phyloP scores from a whole-genome alignment of 1,140 invertebrate genomes.

The Hyles euphorbiae region DNA sequence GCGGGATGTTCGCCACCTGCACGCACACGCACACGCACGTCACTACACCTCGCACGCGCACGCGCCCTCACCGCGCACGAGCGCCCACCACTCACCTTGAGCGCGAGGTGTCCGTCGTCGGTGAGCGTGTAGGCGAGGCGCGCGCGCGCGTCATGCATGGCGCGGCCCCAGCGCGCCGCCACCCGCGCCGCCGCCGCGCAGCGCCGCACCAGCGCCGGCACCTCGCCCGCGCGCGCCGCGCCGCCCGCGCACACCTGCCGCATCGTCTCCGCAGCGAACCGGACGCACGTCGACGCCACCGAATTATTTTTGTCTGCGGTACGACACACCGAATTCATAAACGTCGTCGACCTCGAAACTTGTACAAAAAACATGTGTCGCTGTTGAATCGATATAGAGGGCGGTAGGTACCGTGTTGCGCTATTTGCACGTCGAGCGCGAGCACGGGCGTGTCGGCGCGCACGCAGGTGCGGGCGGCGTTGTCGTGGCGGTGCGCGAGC shows the following conservation, averaged over 20 bases:
- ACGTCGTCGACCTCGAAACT: too few species aligned
- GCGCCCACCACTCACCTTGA: conserved; percentile 31
- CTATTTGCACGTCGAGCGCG: conserved; percentile 22
- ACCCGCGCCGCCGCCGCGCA: conserved; percentile 30
- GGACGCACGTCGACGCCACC: conserved; percentile 32
- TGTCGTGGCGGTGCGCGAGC: conserved; percentile 31
- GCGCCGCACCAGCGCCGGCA: conserved; percentile 34
- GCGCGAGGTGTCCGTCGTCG: conserved; percentile 21
- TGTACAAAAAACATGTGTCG: too few species aligned
- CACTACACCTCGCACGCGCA: conserved; percentile 20
- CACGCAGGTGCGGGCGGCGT: conserved; percentile 30
- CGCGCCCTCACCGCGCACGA: conserved; percentile 46
- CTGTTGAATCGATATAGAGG: too few species aligned
- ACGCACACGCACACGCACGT: background rate
- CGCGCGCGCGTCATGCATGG: conserved; percentile 38
- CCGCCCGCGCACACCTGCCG: conserved; percentile 19
- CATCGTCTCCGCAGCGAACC: conserved; percentile 36
- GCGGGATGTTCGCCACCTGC: conserved; percentile 53
- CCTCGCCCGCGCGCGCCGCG: conserved; percentile 22
- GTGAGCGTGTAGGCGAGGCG: conserved; percentile 36
- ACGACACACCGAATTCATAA: too few species aligned
- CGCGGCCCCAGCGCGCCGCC: conserved; percentile 42
- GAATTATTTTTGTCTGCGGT: conserved; percentile 33
- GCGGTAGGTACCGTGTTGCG: conserved; percentile 21
- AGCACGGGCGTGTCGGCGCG: conserved; percentile 39